Conservation (phyloP, 2,797 vertebrate genomes). For the Cirrhinus mrigala region DNA sequence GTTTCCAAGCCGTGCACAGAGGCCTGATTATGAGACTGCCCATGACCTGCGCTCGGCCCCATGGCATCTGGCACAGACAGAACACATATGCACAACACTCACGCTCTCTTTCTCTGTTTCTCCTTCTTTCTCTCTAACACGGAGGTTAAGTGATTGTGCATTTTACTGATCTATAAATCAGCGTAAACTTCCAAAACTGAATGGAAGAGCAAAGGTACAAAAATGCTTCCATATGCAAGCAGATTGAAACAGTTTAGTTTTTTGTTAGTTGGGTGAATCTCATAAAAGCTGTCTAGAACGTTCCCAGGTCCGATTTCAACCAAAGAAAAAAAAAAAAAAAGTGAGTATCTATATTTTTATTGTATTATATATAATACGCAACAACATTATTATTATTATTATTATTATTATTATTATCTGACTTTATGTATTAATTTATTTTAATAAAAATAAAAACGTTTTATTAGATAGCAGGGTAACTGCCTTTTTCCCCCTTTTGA, state of each 20-base stretch:
- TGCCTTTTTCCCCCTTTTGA: too few relatives aligned
- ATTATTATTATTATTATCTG: too few relatives aligned
- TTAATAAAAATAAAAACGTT: too few relatives aligned
- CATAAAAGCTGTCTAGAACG: conserved; percentile 11
- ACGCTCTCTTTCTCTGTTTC: background rate
- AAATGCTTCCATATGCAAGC: conserved; percentile 22
- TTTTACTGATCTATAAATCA: conserved; percentile 15
- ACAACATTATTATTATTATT: too few relatives aligned
- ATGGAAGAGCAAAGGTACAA: conserved; percentile 21
- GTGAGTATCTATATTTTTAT: too few relatives aligned
- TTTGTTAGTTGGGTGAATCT: conserved; percentile 10
- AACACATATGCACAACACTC: conserved; percentile 41
- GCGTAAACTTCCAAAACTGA: background rate
- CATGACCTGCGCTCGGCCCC: conserved; percentile 55
- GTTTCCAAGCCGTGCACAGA: conserved; percentile 30
- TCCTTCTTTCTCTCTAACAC: background rate
- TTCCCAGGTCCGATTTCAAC: conserved; percentile 12
- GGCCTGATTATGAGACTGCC: conserved; percentile 44
- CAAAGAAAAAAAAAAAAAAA: background rate
- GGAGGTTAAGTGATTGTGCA: conserved; percentile 10
- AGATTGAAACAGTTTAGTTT: background rate
- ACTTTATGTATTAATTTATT: too few relatives aligned
- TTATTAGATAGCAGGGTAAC: too few relatives aligned
- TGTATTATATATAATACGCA: too few relatives aligned
- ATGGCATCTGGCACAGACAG: conserved; percentile 63